These are phyloP conservation scores for Sipunculus nudus DNA, from an alignment of 2,888 invertebrate species.

Conservation along the genomic window DNA sequence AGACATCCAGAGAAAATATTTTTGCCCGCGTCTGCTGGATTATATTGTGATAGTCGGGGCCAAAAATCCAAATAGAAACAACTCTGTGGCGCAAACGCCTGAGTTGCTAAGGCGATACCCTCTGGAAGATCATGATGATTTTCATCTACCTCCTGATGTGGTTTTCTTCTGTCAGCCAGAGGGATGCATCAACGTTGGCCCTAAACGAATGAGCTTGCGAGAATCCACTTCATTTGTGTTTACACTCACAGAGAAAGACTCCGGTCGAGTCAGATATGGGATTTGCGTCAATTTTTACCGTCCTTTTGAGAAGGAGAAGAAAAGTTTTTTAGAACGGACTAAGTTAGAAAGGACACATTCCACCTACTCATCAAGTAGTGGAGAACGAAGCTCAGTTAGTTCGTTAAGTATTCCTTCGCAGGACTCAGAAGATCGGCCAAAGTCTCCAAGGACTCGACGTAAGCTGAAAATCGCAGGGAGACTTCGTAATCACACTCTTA, in stretches of 20 bases:
- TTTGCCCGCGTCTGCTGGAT: constrained; percentile 77
- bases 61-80: constrained; percentile 71
- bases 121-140: constrained; percentile 94
- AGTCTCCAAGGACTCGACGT: constrained; percentile 56
- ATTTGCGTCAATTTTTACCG: constrained; percentile 99
- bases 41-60: constrained; percentile 97
- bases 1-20: constrained; percentile 58
- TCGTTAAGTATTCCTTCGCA: constrained; percentile 16
- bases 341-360: constrained; percentile 44
- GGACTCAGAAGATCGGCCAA: constrained; percentile 40
- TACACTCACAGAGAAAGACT: constrained; percentile 98
- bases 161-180: constrained; percentile 99
- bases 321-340: constrained; percentile 38
- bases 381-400: constrained; percentile 23
- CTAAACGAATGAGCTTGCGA: constrained; percentile 74
- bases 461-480: constrained; percentile 53
- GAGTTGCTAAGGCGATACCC: constrained; percentile 92
- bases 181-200: constrained; percentile 89
- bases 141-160: constrained; percentile 96
- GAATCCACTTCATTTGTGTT: constrained; percentile 98
- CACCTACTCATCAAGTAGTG: constrained; percentile 16
- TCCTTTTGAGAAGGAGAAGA: constrained; percentile 72
- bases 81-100: constrained; percentile 78
- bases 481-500: constrained; percentile 86
- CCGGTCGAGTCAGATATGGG: constrained; percentile 82